phyloP scores from a whole-genome alignment of 2,797 vertebrate species.

The Sebastes variabilis region DNA sequence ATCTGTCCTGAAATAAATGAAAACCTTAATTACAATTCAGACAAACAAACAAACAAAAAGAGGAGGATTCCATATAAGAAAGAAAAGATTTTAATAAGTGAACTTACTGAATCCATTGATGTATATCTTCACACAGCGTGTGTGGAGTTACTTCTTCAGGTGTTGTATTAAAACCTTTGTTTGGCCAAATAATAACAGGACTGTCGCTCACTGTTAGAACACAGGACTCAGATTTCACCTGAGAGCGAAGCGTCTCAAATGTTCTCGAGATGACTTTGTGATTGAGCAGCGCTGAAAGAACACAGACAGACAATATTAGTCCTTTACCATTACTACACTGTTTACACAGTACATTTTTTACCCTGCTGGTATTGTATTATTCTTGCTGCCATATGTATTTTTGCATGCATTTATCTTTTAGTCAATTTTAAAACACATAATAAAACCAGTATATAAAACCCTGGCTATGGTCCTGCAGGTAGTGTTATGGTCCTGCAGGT shows the following conservation, averaged over 20 bases:
- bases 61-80: not conserved
- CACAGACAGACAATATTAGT: not conserved
- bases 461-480: not conserved
- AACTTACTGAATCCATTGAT: slow-evolving; percentile 87
- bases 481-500: not conserved
- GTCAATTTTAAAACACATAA: not conserved
- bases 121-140: slow-evolving; percentile 84
- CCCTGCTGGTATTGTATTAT: not conserved
- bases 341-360: not conserved
- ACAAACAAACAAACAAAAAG: not conserved
- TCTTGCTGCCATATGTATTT: not conserved
- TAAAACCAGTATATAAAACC: not conserved
- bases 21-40: not conserved
- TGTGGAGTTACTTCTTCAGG: slow-evolving; percentile 80
- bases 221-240: slow-evolving; percentile 87
- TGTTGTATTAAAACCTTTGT: slow-evolving; percentile 74
- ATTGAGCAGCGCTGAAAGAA: slow-evolving; percentile 79
- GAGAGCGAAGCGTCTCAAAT: slow-evolving; percentile 83
- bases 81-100: not conserved
- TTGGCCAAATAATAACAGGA: slow-evolving; percentile 91
- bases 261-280: slow-evolving; percentile 83
- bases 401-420: not conserved
- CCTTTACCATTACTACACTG: not conserved
- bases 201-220: slow-evolving; percentile 87
- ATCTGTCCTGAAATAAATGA: slow-evolving; percentile 64